Conservation (phyloP, 2,797 vertebrate genomes). For the Xerus rutilus region DNA sequence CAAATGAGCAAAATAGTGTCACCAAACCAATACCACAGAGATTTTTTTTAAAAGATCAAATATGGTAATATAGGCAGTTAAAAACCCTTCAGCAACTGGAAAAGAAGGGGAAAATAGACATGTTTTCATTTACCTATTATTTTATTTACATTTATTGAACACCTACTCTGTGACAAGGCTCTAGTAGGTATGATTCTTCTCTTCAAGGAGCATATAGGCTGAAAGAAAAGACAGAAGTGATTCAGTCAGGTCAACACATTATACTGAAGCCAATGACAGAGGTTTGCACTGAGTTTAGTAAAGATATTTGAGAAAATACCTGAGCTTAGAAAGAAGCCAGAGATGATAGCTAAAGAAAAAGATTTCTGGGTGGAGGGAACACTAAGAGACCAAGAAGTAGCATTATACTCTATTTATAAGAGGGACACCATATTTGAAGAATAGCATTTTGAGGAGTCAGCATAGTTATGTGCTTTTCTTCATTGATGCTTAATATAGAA, state of each 20-base stretch:
- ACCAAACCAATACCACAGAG: not conserved
- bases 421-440: not conserved
- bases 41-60: not conserved
- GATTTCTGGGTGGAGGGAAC: not conserved
- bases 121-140: not conserved
- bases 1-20: not conserved
- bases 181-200: not conserved
- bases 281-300: not conserved
- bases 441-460: not conserved
- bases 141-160: not conserved
- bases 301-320: not conserved
- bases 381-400: not conserved
- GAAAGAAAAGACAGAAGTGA: not conserved
- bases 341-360: not conserved
- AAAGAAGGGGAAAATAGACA: not conserved
- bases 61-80: no score
- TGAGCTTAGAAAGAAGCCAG: not conserved
- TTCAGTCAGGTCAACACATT: accelerated
- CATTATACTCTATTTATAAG: not conserved
- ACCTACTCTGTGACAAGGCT: not conserved
- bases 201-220: not conserved
- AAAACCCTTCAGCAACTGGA: not conserved
- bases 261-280: accelerated
- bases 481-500: not conserved
- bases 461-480: not conserved